Base-by-base conservation (phyloP, 2,888 invertebrate genomes). In the Caenorhabditis imperialis region DNA sequence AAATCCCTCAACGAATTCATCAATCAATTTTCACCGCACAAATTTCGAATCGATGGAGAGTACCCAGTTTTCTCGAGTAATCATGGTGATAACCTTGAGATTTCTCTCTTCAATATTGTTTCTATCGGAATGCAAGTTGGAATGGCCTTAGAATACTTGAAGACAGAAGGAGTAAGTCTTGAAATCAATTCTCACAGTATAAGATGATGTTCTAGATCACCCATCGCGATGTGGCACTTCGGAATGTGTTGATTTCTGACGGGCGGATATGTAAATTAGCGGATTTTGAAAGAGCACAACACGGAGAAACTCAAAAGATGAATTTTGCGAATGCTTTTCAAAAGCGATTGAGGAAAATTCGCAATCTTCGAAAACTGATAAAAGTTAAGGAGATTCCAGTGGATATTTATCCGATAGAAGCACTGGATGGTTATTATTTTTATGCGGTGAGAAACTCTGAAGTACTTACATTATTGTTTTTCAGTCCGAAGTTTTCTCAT, bases 401-500 rank as follows among this genome's bases (percentile, higher is more conserved):
- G 5, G 7, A 4, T n/a, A 44, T 47, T 18, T 65, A 61, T 20
- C 58, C 65, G 12, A 22, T 42, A 0, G 65, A 73, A 60, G 55
- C 65, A 20, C 25, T 30, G 3, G 14, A 44, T 5, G 62, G 58
- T 20, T 42, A 22, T 14, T 72, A 58, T 27, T 57, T 23, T 6
- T 63, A 51, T 45, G 45, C 58, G 18, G 72, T 72, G 18, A 53
- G 37, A 23, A 12, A n/a, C 20, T 14, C 37, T 14, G 16, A 16
- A 6, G 48, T 27, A 25, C 14, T 23, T 1, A 23, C 1, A 14
- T 30, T 18, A 16, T 38, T n/a, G n/a, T 18, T 20, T 58, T 72
- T 40, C 44, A 73, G 73, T 47, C 58, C 10, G 73, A 73, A 23
- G 65, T 65, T 8, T 73, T 44, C 33, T 53, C 65, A 3, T 73